Base-by-base conservation (phyloP, 2,113 vertebrate species). In the Apistogramma diplotaenia region DNA sequence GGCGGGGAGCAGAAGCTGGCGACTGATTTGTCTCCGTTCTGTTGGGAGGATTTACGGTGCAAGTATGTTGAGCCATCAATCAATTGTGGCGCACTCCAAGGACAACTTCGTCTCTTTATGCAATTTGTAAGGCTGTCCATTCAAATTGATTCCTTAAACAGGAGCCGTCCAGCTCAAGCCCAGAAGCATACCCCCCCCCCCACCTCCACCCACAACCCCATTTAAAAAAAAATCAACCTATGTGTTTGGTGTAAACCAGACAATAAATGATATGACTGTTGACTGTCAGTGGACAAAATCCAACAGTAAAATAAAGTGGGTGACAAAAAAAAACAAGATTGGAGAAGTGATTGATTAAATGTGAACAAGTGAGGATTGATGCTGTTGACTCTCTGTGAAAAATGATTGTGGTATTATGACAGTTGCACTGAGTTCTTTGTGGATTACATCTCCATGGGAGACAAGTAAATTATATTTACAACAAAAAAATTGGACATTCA, bases 101-200 rank as follows among this genome's bases (percentile, higher is more conserved):
- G 94, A 95, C 94, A 94, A 94, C 93, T 94, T 91, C 93, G 93
- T 94, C 93, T 95, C 92, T 94, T 89, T 91, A 92, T 92, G 91
- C 92, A 93, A 94, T 95, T 96, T 95, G 94, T 93, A 94, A 93
- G 91, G 91, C 93, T 94, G 93, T 94, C 94, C 93, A 91, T 91
- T 94, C 93, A 93, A 95, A 95, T 94, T 94, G 95, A 94, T 95
- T 94, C 94, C 94, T 94, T 94, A 94, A 94, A 92, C 94, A 93
- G 89, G 85, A 88, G 89, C 86, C 55, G 81, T 89, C 91, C 90
- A 87, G 81, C 89, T 90, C 87, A 60, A 35, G 33, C 77, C 33
- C 74, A 79, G 85, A 89, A 83, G 84, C 89, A 87, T 77, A 83
- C 58, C 53, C 82, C 88, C 85, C 55, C 74, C 53, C 35, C 11